phyloP scores from a whole-genome alignment of 1,140 invertebrate genomes.

The Papilio polyxenes region DNA sequence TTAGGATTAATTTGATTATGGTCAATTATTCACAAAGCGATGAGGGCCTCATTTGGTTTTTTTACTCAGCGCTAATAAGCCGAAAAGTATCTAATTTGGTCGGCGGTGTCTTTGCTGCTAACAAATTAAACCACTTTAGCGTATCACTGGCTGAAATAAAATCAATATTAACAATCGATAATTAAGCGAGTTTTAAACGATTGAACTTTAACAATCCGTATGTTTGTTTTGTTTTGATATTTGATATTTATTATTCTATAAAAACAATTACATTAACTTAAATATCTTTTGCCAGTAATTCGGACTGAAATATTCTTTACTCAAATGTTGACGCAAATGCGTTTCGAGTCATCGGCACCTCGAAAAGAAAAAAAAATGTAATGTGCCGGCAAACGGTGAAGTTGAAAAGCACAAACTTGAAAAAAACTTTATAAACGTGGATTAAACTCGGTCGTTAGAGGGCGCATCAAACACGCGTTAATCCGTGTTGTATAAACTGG shows the following conservation, averaged over 20 bases:
- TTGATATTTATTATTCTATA: background rate
- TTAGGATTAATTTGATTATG: constrained; percentile 80
- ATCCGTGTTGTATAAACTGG: constrained; percentile 63
- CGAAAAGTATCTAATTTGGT: constrained; percentile 78
- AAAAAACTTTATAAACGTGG: constrained; percentile 38
- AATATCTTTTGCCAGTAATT: background rate
- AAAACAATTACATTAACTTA: background rate
- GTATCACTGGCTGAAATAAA: constrained; percentile 73
- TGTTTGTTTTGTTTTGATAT: constrained; percentile 57
- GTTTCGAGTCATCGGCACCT: background rate
- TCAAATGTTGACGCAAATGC: background rate
- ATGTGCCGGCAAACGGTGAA: constrained; percentile 11
- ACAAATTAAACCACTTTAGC: constrained; percentile 80
- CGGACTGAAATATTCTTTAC: background rate
- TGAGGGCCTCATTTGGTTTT: constrained; percentile 70
- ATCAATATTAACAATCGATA: constrained; percentile 78
- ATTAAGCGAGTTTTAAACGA: constrained; percentile 74
- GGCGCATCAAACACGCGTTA: constrained; percentile 58
- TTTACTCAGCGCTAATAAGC: constrained; percentile 79
- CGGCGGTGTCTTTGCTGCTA: constrained; percentile 77
- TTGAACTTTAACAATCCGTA: constrained; percentile 59
- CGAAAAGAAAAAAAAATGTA: constrained; percentile 24
- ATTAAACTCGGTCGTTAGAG: constrained; percentile 49
- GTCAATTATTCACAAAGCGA: constrained; percentile 79
- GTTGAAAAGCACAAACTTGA: constrained; percentile 27